Percentiles rank a stretch among this genome's conserved stretches.
Evolutionary conservation across 1,140 invertebrate species (phyloP).

Genomic region (Caenorhabditis inopinata): DNA sequence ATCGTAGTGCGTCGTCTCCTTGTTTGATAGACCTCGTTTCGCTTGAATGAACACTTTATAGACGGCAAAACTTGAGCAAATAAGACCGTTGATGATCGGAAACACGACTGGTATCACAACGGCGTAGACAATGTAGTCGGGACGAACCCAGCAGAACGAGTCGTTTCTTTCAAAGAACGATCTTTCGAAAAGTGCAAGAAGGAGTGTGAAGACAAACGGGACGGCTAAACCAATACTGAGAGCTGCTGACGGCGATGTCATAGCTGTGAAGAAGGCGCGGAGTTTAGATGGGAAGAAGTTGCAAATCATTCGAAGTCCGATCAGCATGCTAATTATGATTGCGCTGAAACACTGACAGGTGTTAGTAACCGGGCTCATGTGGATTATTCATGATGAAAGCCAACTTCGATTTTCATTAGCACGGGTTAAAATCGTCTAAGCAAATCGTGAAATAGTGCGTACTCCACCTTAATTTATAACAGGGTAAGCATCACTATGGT

Average conservation of each 20-base stretch:
- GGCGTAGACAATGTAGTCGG: slow-evolving; percentile 39
- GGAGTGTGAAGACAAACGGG: slow-evolving; percentile 26
- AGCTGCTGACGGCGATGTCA: background rate
- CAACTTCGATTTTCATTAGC: too few species aligned
- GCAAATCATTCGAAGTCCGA: slow-evolving; percentile 4
- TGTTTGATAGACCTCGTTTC: background rate
- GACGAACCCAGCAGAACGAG: slow-evolving; percentile 44
- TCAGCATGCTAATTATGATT: slow-evolving; percentile 36
- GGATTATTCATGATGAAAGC: too few species aligned
- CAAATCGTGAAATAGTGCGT: too few species aligned
- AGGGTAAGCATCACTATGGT: too few species aligned
- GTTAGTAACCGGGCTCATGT: too few species aligned
- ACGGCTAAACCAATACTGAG: background rate
- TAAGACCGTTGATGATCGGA: slow-evolving; percentile 24
- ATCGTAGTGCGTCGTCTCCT: background rate
- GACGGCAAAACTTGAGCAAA: slow-evolving; percentile 30
- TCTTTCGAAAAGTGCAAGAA: slow-evolving; percentile 24
- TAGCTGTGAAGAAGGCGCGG: background rate
- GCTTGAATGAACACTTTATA: slow-evolving; percentile 39
- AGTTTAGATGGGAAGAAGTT: background rate
- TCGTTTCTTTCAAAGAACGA: slow-evolving; percentile 45
- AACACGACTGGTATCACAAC: slow-evolving; percentile 38
- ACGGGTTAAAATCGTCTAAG: too few species aligned
- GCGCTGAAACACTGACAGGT: too few species aligned
- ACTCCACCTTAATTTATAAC: too few species aligned